Evolutionary conservation across 2,888 invertebrate genomes (phyloP), one percentile per base, ranked within the genome.

Genomic region (Stenchaetothrips biformis): DNA sequence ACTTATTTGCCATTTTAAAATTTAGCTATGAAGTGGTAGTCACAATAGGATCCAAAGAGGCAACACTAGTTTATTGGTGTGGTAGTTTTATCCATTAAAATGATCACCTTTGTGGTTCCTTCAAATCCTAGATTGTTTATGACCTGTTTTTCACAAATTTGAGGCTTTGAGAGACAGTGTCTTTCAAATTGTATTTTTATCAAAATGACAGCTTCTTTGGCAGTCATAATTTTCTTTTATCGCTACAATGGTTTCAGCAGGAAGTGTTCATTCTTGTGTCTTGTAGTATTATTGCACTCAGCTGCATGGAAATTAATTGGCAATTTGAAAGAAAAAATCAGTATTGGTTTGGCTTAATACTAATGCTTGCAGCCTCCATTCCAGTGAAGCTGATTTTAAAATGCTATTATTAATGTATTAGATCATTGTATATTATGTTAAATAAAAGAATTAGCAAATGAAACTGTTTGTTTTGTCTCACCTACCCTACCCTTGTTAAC

Each of bases 301-400:
- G 67, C 67, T 74, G 67, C 67, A 74, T 74, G 11, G 67, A 74
- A 74, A 74, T 18, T 18, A 13, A 13, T 74, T 74, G 25, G 21
- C 67, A 25, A 21, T 11, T 25, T 21, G 67, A 74, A 25, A 74
- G 25, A 25, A 21, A 53, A 74, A 25, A 74, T 74, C 67, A 74
- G 67, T 74, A 74, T 74, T 74, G 67, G 67, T 74, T 21, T 74
- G 67, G 67, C 67, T 74, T 74, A 25, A 74, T 7, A 74, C 67
- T 74, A 74, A 74, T 74, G 67, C 67, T 74, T 74, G 25, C 67
- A 74, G 67, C 67, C 67, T 74, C 67, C 25, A 74, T 74, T 74
- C 67, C 67, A 74, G 67, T 74, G 67, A 74, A 74, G 67, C 67
- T 74, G 67, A 74, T 74, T 74, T 74, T 74, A 25, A 74, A 74